Evolutionary conservation across 2,797 vertebrate genomes (phyloP).

Genomic region (Hoplostethus mediterraneus): DNA sequence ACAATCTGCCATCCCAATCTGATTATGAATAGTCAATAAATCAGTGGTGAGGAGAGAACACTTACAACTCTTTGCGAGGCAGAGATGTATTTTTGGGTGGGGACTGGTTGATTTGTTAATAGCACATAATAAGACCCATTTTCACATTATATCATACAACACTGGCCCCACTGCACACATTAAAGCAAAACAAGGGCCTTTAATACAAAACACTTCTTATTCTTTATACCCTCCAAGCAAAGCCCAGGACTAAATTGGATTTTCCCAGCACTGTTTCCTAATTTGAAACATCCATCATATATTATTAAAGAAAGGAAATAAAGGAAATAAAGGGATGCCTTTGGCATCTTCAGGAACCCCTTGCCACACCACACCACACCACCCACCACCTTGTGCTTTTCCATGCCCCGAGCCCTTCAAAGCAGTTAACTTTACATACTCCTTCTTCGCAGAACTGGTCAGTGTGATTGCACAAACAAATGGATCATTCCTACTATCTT

Average conservation of each 20-base stretch:
- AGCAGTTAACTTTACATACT: conserved; percentile 34
- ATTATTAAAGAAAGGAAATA: conserved; percentile 90
- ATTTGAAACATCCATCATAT: conserved; percentile 98
- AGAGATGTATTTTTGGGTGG: conserved; percentile 85
- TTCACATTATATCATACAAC: conserved; percentile 94
- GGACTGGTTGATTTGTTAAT: conserved; percentile 89
- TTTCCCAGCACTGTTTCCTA: conserved; percentile 91
- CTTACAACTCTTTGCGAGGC: conserved; percentile 79
- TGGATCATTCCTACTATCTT: not conserved
- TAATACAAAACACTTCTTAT: conserved; percentile 73
- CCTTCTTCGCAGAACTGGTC: conserved; percentile 8
- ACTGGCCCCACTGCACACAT: conserved; percentile 81
- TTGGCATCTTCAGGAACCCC: conserved; percentile 64
- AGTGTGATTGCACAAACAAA: conserved; percentile 26
- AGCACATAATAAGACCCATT: conserved; percentile 92
- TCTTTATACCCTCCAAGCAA: conserved; percentile 90
- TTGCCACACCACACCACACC: conserved; percentile 48
- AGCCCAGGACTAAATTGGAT: conserved; percentile 94
- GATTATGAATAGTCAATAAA: conserved; percentile 90
- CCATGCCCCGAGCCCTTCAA: conserved; percentile 37
- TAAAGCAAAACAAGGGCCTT: conserved; percentile 77
- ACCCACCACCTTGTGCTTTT: conserved; percentile 47
- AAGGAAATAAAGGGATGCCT: conserved; percentile 66
- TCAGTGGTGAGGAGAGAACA: conserved; percentile 85
- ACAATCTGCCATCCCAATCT: conserved; percentile 88